phyloP scores from a whole-genome alignment of 2,797 vertebrate genomes.

The Cynodonichthys magdalenae region DNA sequence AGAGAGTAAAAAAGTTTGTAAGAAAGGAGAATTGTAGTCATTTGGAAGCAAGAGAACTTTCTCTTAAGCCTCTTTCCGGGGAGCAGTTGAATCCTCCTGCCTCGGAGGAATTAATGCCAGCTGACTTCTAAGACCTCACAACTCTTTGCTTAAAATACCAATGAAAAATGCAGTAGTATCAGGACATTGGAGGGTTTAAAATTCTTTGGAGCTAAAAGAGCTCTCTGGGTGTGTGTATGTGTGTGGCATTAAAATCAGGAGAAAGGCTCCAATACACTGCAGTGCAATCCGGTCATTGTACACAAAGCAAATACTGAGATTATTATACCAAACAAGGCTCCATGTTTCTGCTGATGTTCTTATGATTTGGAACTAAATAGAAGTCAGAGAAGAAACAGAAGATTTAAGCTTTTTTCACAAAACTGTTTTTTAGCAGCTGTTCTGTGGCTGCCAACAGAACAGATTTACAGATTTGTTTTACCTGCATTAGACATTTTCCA shows the following conservation, averaged over 20 bases:
- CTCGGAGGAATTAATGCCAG: slow-evolving; percentile 77
- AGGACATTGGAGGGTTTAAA: slow-evolving; percentile 71
- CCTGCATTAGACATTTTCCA: slow-evolving; percentile 17
- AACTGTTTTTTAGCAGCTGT: background rate
- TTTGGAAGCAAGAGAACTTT: slow-evolving; percentile 64
- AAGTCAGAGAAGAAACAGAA: background rate
- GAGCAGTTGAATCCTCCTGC: slow-evolving; percentile 64
- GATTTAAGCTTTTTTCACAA: background rate
- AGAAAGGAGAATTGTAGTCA: slow-evolving; percentile 38
- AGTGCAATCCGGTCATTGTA: slow-evolving; percentile 49
- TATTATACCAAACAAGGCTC: slow-evolving; percentile 50
- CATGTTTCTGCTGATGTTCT: slow-evolving; percentile 28
- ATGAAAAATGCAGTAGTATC: slow-evolving; percentile 72
- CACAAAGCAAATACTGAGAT: slow-evolving; percentile 44
- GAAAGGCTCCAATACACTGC: slow-evolving; percentile 51
- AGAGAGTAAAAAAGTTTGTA: slow-evolving; percentile 30
- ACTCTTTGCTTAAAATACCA: slow-evolving; percentile 78
- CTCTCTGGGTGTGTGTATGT: slow-evolving; percentile 28
- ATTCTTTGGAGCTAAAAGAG: slow-evolving; percentile 68
- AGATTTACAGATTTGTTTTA: slow-evolving; percentile 23
- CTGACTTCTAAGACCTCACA: slow-evolving; percentile 79
- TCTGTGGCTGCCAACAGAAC: slow-evolving; percentile 23
- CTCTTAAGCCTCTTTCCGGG: slow-evolving; percentile 71
- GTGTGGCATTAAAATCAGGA: slow-evolving; percentile 52
- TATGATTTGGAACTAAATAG: background rate